Evolutionary conservation across 2,797 vertebrate genomes (phyloP).

Genomic region (Labeo calbasu): DNA sequence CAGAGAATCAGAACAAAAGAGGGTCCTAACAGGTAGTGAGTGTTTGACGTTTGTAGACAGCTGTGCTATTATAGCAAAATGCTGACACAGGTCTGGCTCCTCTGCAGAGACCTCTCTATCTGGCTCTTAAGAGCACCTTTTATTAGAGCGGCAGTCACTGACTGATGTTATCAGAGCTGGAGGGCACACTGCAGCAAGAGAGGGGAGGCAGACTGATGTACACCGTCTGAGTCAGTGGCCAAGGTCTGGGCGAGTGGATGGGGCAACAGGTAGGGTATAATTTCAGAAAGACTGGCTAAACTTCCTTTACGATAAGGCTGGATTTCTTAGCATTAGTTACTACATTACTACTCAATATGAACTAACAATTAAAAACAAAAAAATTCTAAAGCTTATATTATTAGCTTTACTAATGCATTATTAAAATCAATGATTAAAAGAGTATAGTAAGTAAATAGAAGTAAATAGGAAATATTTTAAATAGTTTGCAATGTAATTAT

Average conservation of each 20-base stretch:
- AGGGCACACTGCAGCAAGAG: neutral
- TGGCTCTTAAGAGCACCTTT: constrained; percentile 36
- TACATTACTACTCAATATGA: neutral
- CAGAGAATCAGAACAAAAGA: constrained; percentile 21
- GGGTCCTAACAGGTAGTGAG: constrained; percentile 17
- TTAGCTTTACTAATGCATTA: no score
- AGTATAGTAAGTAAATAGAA: no score
- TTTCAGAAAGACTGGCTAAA: neutral
- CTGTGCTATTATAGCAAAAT: constrained; percentile 39
- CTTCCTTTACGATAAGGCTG: no score
- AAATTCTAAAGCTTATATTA: no score
- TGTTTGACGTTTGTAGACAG: constrained; percentile 44
- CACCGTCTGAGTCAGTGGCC: neutral
- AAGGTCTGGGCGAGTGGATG: constrained; percentile 36
- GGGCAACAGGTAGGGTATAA: neutral
- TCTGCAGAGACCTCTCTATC: constrained; percentile 42
- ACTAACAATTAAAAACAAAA: neutral
- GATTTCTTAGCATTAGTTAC: no score
- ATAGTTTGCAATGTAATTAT: neutral
- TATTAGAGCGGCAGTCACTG: constrained; percentile 10
- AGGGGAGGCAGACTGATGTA: neutral
- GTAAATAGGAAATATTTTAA: neutral
- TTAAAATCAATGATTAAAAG: no score
- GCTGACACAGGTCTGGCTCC: constrained; percentile 38
- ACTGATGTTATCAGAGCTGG: constrained; percentile 30